Evolutionary conservation across 2,113 vertebrate species (phyloP).

Genomic region (Rhabdornis inornatus): DNA sequence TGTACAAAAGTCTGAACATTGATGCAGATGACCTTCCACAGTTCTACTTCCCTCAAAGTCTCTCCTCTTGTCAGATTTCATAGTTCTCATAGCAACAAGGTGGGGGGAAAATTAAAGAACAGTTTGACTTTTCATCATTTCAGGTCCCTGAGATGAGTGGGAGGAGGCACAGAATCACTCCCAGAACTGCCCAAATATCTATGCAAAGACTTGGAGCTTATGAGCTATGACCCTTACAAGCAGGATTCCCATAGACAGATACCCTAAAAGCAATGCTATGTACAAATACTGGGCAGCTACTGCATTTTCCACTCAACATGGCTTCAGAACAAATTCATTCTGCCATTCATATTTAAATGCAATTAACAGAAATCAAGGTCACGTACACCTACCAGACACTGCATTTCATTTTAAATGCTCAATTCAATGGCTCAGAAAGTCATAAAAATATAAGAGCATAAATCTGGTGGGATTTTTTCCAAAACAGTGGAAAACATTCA

Average conservation of each 20-base stretch:
- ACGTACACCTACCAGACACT: rapidly evolving
- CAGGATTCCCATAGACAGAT: background rate
- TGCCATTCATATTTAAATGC: background rate
- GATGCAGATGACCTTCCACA: background rate
- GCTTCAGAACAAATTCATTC: background rate
- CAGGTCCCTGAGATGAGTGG: rapidly evolving
- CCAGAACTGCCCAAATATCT: background rate
- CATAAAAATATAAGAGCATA: background rate
- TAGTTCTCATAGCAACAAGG: background rate
- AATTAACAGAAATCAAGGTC: background rate
- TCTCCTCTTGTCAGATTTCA: background rate
- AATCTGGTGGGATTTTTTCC: background rate
- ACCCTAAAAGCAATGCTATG: background rate
- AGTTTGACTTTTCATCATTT: background rate
- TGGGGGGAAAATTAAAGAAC: background rate
- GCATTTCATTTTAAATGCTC: background rate
- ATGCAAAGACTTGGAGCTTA: background rate
- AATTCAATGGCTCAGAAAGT: background rate
- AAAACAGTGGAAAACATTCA: background rate
- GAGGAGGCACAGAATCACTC: background rate
- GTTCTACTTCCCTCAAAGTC: background rate
- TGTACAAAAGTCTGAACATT: background rate
- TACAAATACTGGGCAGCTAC: background rate
- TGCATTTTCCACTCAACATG: background rate
- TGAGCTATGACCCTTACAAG: background rate